These are phyloP conservation scores for Zygothrica quintamaculata DNA, from an alignment of 2,888 invertebrate genomes.

Conservation along the genomic window DNA sequence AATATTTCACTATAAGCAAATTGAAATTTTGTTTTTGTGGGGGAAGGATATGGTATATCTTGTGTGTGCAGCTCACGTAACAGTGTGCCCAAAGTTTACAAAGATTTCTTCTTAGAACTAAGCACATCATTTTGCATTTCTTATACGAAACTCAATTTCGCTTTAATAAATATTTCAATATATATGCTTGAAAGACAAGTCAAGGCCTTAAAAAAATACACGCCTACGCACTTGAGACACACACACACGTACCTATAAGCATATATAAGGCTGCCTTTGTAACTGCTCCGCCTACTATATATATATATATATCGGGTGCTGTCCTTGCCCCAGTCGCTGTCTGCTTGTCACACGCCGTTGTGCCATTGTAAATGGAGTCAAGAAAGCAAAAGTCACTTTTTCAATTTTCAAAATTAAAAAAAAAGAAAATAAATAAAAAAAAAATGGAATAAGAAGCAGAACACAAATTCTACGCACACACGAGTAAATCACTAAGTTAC, in stretches of 20 bases:
- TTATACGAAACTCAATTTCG: constrained; percentile 38
- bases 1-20: neutral
- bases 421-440: constrained; percentile 44
- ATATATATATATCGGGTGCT: neutral
- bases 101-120: constrained; percentile 15
- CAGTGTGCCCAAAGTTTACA: neutral
- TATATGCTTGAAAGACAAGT: constrained; percentile 24
- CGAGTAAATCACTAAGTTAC: constrained; percentile 80
- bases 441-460: no score
- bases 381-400: constrained; percentile 82
- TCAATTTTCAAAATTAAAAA: constrained; percentile 81
- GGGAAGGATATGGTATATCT: constrained; percentile 2
- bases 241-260: constrained; percentile 1
- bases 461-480: constrained; percentile 61
- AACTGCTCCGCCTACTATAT: constrained; percentile 9
- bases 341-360: constrained; percentile 48
- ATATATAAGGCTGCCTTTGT: constrained; percentile 6
- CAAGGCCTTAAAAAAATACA: constrained; percentile 25
- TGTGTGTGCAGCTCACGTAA: constrained; percentile 13
- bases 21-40: constrained; percentile 14
- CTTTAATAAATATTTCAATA: constrained; percentile 54
- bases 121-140: constrained; percentile 21
- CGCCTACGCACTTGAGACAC: constrained; percentile 35
- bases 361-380: constrained; percentile 61
- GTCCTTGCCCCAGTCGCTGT: constrained; percentile 29